phyloP scores from a whole-genome alignment of 2,888 invertebrate genomes.

The Platycnemis pennipes region DNA sequence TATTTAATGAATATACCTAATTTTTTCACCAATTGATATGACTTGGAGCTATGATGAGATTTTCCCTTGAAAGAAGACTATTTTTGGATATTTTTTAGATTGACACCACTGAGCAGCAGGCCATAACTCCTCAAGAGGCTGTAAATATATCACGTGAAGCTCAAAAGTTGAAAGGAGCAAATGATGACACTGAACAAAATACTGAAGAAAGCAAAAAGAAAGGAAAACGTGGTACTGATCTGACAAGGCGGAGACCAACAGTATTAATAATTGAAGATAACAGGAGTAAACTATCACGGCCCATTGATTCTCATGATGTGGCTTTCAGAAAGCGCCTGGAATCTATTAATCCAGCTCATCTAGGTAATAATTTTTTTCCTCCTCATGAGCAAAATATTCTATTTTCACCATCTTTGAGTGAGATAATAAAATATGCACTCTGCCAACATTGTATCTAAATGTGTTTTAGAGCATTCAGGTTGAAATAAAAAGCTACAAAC shows the following conservation, averaged over 20 bases:
- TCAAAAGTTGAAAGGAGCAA: conserved; percentile 15
- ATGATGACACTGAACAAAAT: neutral
- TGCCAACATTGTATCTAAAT: too few species aligned
- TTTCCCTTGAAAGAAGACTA: neutral
- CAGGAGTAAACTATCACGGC: conserved; percentile 90
- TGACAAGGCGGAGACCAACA: conserved; percentile 84
- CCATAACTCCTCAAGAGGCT: neutral
- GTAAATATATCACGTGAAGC: conserved; percentile 34
- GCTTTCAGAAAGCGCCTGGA: conserved; percentile 95
- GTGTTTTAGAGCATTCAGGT: too few species aligned
- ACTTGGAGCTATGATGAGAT: too few species aligned
- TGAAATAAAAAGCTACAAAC: too few species aligned
- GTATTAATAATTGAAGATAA: conserved; percentile 85
- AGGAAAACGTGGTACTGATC: conserved; percentile 79
- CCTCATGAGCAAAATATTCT: neutral
- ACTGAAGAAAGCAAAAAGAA: neutral
- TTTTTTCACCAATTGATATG: too few species aligned
- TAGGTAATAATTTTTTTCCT: neutral
- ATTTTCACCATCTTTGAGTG: too few species aligned
- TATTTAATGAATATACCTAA: too few species aligned
- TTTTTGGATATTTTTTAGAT: neutral
- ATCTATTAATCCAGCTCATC: conserved; percentile 73
- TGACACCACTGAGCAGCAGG: neutral
- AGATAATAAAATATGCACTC: too few species aligned
- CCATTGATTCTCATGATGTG: conserved; percentile 96